phyloP scores from a whole-genome alignment of 2,888 invertebrate genomes.

The Serrognathus titanus region DNA sequence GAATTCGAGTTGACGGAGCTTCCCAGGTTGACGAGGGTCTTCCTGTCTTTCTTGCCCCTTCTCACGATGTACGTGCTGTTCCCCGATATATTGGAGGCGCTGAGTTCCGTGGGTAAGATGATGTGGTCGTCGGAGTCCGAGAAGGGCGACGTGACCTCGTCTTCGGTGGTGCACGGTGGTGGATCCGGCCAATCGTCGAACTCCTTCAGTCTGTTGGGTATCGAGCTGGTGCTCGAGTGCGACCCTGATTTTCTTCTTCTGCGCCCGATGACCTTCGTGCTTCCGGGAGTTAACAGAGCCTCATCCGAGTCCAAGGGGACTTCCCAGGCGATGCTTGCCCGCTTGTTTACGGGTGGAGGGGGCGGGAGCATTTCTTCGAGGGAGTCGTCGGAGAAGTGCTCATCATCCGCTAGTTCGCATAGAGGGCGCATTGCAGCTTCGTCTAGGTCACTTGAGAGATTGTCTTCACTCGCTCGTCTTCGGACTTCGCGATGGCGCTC shows the following conservation, averaged over 20 bases:
- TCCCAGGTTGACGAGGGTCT: conserved; percentile 60
- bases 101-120: conserved; percentile 40
- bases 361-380: conserved; percentile 73
- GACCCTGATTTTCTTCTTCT: conserved; percentile 52
- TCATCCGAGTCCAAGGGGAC: conserved; percentile 73
- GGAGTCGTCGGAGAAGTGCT: conserved; percentile 80
- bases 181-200: conserved; percentile 76
- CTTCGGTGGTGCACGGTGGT: conserved; percentile 63
- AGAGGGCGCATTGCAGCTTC: conserved; percentile 38
- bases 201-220: conserved; percentile 64
- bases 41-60: conserved; percentile 67
- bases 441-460: conserved; percentile 44
- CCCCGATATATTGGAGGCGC: conserved; percentile 52
- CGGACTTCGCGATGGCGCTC: conserved; percentile 79
- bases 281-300: conserved; percentile 64
- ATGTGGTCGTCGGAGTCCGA: conserved; percentile 58
- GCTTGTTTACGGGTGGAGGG: conserved; percentile 61
- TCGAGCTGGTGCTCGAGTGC: conserved; percentile 69
- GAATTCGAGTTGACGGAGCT: conserved; percentile 54
- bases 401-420: conserved; percentile 52
- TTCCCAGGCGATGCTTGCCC: conserved; percentile 85
- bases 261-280: conserved; percentile 43
- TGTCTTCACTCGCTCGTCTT: conserved; percentile 51
- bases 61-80: conserved; percentile 80
- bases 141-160: conserved; percentile 65